Evolutionary conservation across 2,113 vertebrate genomes (phyloP), one percentile per base, ranked within the genome.

Genomic region (Platycercus adscitus): DNA sequence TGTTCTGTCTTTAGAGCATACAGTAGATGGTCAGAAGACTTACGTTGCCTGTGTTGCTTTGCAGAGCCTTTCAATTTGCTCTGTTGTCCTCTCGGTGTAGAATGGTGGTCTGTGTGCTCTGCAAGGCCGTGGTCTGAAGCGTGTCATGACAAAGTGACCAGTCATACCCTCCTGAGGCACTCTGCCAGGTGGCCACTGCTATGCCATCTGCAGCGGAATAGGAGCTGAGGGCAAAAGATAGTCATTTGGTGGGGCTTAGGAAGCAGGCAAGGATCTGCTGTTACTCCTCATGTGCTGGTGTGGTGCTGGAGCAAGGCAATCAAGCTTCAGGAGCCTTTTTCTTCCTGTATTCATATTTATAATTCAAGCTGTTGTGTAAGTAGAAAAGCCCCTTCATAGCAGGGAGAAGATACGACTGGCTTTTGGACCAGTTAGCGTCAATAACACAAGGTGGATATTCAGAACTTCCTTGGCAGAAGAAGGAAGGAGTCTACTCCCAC

Each of bases 171-270:
- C 35, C 47, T 33, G 35, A 71, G 73, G 35, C 55, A 15, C 31
- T n/a, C 46, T 80, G 81, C 78, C 56, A 68, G 43, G 44, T 2
- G 9, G 43, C 56, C 3, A 1, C 29, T 66, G 55, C 52, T 3
- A 0, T 0, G 0, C 14, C 35, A 7, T 39, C 68, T 69, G 39
- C 26, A 15, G 16, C 6, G 0, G 17, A 87, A 72, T 29, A 0
- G 0, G 65, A 89, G 85, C 56, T 79, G 44, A 85, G 35, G 50
- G 73, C 19, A 16, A 73, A 26, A 76, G 24, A n/a, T 1, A 19
- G 2, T 63, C 5, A 29, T 88, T 77, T 37, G 43, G 28, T 66
- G 39, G 10, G 60, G 44, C 18, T 92, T 44, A 71, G 60, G 64
- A 88, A 77, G 80, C 43, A 86, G 58, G 17, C 19, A 61, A 26